These are phyloP conservation scores for Zeuzera pyrina DNA, from an alignment of 2,888 invertebrate genomes.

Conservation along the genomic window DNA sequence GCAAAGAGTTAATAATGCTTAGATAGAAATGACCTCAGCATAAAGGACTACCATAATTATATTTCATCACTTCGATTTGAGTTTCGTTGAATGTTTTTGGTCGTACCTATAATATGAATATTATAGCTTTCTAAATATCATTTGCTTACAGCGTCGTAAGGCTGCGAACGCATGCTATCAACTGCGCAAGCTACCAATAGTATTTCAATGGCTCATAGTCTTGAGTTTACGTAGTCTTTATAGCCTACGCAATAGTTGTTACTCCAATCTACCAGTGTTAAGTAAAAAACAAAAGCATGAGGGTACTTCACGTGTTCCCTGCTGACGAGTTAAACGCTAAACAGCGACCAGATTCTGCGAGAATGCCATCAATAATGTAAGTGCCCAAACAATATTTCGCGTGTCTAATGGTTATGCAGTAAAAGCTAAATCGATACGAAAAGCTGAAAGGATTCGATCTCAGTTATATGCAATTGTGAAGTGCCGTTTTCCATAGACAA, in stretches of 20 bases:
- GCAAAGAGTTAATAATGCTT: too few relatives aligned
- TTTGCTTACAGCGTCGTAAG: constrained; percentile 1
- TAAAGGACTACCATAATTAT: too few relatives aligned
- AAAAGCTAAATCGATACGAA: not conserved
- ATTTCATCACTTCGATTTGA: not conserved
- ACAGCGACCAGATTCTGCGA: not conserved
- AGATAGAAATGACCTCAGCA: too few relatives aligned
- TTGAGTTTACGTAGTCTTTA: not conserved
- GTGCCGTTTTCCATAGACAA: too few relatives aligned
- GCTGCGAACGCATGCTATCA: not conserved
- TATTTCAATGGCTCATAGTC: not conserved
- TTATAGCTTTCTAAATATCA: not conserved
- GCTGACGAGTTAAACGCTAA: not conserved
- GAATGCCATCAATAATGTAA: not conserved
- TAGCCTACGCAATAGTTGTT: too few relatives aligned
- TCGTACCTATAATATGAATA: not conserved
- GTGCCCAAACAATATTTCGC: not conserved
- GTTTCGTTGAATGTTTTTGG: not conserved
- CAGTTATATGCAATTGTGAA: not conserved
- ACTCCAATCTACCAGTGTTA: not conserved
- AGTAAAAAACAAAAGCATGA: not conserved
- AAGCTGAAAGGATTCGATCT: not conserved
- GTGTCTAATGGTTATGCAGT: not conserved
- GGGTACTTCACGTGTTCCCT: not conserved
- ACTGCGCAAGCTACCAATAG: not conserved